Evolutionary conservation across 2,797 vertebrate genomes (phyloP), one percentile per base, ranked within the genome.

Genomic region (Malacoraja senta): DNA sequence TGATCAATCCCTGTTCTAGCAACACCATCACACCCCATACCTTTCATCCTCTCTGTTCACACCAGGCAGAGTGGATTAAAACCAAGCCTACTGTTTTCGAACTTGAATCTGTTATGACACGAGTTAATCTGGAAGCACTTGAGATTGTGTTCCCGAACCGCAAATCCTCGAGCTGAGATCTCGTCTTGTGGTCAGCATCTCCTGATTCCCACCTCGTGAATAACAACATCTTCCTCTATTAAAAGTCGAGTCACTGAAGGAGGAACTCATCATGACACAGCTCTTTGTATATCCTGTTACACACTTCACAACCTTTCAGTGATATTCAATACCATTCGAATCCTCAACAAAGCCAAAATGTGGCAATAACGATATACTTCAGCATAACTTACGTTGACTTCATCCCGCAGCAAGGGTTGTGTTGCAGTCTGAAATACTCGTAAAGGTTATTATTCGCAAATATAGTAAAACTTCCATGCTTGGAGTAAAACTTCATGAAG

Each of bases 91-190:
- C 44, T 9, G 19, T 81, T 21, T 58, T 53, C 24, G 21, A 83
- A 83, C 26, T 83, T 83, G 80, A 83, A 83, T 53, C 80, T 29
- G 80, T 83, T 83, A 83, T 58, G 44, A 83, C 44, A 83, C 53
- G 24, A 26, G 61, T n/a, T 32, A 63, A 65, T 86, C 58, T 86
- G 83, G 83, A 86, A 63, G 19, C 79, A 81, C 44, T 81, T 81
- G 79, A 81, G 79, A 81, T 81, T 53, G 44, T 44, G 38, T 79
- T 35, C 35, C 38, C 38, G 78, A 38, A 35, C 44, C 3, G 24
- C 79, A 81, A 44, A 81, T 7, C 7, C 19, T 24, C 38, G 19
- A 81, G 38, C 21, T 53, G 79, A 81, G 53, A 81, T 53, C 79
- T 9, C 38, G 79, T 81, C 44, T 81, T 63, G 61, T 17, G 83